Evolutionary conservation across 2,888 invertebrate genomes (phyloP).

Genomic region (Bhutanitis thaidina): DNA sequence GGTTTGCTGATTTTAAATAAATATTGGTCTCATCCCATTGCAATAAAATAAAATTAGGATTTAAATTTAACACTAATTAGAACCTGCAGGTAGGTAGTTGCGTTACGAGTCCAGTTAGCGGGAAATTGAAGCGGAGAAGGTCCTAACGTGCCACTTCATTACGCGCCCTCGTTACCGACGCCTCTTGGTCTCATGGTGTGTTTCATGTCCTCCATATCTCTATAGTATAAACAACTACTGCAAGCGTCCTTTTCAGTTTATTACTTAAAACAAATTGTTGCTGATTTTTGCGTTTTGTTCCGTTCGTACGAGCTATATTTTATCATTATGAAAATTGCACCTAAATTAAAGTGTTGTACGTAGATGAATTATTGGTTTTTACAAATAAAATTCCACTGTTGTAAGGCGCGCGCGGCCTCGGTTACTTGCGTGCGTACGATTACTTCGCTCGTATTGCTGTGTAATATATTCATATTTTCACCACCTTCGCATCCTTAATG

Average conservation of each 20-base stretch:
- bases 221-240: too few species aligned
- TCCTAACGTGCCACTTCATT: constrained; percentile 67
- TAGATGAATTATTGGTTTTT: constrained; percentile 73
- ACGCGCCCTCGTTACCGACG: constrained; percentile 56
- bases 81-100: constrained; percentile 22
- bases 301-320: constrained; percentile 30
- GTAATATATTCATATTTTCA: constrained; percentile 78
- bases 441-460: constrained; percentile 58
- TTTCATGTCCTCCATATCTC: neutral
- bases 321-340: constrained; percentile 47
- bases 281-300: constrained; percentile 4
- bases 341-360: constrained; percentile 68
- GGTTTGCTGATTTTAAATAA: too few species aligned
- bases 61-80: neutral
- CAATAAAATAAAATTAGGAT: too few species aligned
- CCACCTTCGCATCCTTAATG: constrained; percentile 71
- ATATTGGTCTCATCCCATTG: too few species aligned
- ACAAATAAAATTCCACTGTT: constrained; percentile 56
- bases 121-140: constrained; percentile 58
- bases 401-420: constrained; percentile 47
- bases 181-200: constrained; percentile 2
- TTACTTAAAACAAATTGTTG: neutral
- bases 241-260: too few species aligned
- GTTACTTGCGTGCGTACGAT: constrained; percentile 75
- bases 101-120: constrained; percentile 60